Conservation (phyloP, 2,888 invertebrate species). For the Watsonalla binaria region DNA sequence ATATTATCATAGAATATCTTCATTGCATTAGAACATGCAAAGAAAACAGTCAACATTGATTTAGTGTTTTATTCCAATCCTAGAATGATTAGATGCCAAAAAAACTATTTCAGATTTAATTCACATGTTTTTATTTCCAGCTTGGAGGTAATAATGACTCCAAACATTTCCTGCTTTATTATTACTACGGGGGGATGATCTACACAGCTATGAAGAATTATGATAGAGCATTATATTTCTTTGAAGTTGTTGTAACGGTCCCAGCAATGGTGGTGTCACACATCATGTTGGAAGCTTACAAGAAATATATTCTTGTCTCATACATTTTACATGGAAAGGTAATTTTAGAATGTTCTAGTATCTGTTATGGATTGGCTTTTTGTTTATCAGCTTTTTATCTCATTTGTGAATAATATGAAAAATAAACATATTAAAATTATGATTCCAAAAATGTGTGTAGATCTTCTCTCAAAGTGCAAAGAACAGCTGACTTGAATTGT, state of each 20-base stretch:
- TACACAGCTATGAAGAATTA: constrained; percentile 96
- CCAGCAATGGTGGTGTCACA: constrained; percentile 96
- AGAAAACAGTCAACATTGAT: too few species aligned
- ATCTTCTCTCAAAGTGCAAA: too few species aligned
- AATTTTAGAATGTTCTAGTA: constrained; percentile 2
- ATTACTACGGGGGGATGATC: constrained; percentile 99
- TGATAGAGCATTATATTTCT: constrained; percentile 95
- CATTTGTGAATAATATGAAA: too few species aligned
- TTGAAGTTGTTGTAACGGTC: constrained; percentile 97
- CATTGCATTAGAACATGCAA: too few species aligned
- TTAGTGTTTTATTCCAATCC: too few species aligned
- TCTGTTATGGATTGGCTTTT: not conserved
- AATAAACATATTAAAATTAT: too few species aligned
- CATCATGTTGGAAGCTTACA: constrained; percentile 98
- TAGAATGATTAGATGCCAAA: too few species aligned
- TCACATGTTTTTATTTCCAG: constrained; percentile 34
- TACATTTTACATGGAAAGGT: constrained; percentile 95
- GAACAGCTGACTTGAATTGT: too few species aligned
- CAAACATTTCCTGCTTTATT: constrained; percentile 94
- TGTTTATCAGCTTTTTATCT: not conserved
- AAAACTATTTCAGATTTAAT: too few species aligned
- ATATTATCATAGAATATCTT: too few species aligned
- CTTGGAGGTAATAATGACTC: constrained; percentile 89
- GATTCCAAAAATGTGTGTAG: too few species aligned
- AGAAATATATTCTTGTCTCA: constrained; percentile 96